phyloP scores from a whole-genome alignment of 1,140 invertebrate species.

The Heterodera schachtii region DNA sequence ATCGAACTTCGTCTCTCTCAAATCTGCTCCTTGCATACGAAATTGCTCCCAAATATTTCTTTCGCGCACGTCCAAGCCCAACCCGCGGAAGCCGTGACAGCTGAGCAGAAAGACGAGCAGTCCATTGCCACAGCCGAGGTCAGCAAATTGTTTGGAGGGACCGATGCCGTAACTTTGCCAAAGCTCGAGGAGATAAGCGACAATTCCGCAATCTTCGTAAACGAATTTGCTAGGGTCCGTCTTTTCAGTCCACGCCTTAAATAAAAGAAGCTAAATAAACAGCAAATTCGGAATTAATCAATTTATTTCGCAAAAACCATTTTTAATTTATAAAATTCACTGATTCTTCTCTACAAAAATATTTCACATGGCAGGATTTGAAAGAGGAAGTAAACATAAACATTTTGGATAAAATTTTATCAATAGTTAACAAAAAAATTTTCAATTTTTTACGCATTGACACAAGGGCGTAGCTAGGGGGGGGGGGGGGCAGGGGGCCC shows the following conservation, averaged over 20 bases:
- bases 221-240: conserved; percentile 93
- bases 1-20: conserved; percentile 67
- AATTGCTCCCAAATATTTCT: conserved; percentile 88
- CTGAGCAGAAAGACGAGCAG: conserved; percentile 71
- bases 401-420: no score
- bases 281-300: no score
- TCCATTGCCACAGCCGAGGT: conserved; percentile 95
- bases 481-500: no score
- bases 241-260: conserved; percentile 78
- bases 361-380: no score
- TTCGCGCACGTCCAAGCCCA: conserved; percentile 84
- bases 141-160: conserved; percentile 74
- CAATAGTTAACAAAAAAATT: no score
- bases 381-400: no score
- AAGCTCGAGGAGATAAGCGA: conserved; percentile 78
- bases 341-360: no score
- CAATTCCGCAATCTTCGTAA: conserved; percentile 93
- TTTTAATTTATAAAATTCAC: no score
- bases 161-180: conserved; percentile 7
- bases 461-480: no score
- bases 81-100: conserved; percentile 70
- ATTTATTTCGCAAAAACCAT: no score
- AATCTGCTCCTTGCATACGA: conserved; percentile 55
- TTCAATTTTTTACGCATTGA: no score
- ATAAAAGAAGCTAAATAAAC: no score